These are phyloP conservation scores for Mycteria americana DNA, from an alignment of 2,797 vertebrate genomes.

Conservation along the genomic window DNA sequence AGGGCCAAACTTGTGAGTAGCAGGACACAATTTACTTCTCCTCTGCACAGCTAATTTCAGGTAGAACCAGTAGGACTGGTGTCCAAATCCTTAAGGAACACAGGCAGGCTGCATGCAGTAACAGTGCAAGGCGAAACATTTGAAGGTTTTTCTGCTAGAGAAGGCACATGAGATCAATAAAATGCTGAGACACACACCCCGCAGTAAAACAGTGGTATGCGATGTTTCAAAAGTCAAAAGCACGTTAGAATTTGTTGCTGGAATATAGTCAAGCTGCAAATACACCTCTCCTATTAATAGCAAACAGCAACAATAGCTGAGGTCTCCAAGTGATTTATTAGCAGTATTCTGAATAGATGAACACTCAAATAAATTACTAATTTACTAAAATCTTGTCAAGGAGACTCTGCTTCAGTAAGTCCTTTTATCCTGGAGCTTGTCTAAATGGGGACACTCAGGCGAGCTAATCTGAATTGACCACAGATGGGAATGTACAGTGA, in stretches of 20 bases:
- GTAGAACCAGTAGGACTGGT: background rate
- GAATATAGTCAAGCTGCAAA: constrained; percentile 28
- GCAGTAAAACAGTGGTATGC: background rate
- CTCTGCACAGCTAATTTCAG: background rate
- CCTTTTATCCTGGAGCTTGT: constrained; percentile 47
- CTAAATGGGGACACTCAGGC: constrained; percentile 67
- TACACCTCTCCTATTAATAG: constrained; percentile 23
- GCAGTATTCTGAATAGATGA: constrained; percentile 51
- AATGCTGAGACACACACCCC: background rate
- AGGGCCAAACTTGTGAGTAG: background rate
- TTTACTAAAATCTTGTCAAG: constrained; percentile 59
- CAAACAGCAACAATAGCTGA: constrained; percentile 35
- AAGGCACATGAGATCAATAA: background rate
- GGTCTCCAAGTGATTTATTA: constrained; percentile 58
- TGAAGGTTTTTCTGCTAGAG: background rate
- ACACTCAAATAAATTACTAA: constrained; percentile 52
- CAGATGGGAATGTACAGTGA: constrained; percentile 52
- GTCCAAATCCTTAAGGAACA: background rate
- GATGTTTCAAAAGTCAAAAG: constrained; percentile 7
- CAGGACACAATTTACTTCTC: background rate
- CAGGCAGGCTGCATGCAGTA: background rate
- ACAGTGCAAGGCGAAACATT: background rate
- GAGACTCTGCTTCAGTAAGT: constrained; percentile 58
- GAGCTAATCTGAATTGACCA: constrained; percentile 64
- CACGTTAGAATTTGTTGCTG: constrained; percentile 10